A percentile compares a stretch with the other conserved stretches of the same genome.
These are phyloP conservation scores for Rhopalosiphum nymphaeae DNA, from an alignment of 2,888 invertebrate genomes.

Conservation along the genomic window DNA sequence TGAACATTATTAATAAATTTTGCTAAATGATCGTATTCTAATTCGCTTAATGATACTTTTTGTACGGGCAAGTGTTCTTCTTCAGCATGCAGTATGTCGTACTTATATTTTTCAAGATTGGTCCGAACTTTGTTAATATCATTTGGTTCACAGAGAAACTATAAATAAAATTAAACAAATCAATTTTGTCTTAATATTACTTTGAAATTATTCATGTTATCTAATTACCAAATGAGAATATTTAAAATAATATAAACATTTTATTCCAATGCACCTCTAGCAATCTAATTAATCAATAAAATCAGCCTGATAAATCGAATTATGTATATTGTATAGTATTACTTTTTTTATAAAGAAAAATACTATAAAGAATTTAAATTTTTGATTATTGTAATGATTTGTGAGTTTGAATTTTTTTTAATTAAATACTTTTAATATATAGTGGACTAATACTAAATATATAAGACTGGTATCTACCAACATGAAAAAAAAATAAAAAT, in stretches of 20 bases:
- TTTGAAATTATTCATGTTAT: not conserved
- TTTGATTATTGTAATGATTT: not conserved
- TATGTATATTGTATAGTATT: not conserved
- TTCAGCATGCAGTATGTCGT: slow-evolving; percentile 72
- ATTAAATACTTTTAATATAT: not conserved
- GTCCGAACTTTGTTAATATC: slow-evolving; percentile 72
- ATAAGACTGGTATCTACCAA: too few relatives aligned
- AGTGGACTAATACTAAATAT: too few relatives aligned
- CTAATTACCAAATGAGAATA: not conserved
- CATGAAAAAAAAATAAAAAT: too few relatives aligned
- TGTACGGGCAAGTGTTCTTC: slow-evolving; percentile 72
- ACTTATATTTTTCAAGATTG: slow-evolving; percentile 72
- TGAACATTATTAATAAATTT: slow-evolving; percentile 74
- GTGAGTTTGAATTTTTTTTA: not conserved
- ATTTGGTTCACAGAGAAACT: slow-evolving; percentile 75
- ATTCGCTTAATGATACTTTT: slow-evolving; percentile 72
- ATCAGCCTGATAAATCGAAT: not conserved
- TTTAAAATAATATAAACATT: not conserved
- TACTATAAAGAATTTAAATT: not conserved
- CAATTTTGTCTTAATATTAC: not conserved
- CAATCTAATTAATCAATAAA: not conserved
- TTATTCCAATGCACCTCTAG: not conserved
- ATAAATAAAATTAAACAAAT: slow-evolving; percentile 68
- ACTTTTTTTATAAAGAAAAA: not conserved
- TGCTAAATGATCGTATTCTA: slow-evolving; percentile 72